phyloP scores from a whole-genome alignment of 35 echinoderm and acorn worm species.

The Stichopus chloronotus region DNA sequence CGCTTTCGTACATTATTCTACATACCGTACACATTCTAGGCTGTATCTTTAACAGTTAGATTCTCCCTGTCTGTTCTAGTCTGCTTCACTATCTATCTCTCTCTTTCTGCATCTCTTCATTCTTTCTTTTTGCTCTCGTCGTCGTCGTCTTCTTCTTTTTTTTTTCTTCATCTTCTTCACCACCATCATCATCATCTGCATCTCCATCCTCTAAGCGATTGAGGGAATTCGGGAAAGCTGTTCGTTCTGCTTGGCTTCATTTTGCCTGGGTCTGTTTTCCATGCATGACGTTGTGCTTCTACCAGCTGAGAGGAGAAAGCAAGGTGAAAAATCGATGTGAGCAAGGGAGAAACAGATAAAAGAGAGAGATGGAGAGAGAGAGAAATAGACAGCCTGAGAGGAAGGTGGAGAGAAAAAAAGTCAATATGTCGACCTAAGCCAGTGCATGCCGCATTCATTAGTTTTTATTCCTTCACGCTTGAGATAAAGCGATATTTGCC shows the following conservation, averaged over 20 bases:
- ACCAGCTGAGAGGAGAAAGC: neutral
- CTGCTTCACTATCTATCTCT: neutral
- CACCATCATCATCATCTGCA: neutral
- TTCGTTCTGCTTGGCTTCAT: constrained; percentile 48
- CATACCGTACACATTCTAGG: too few species aligned
- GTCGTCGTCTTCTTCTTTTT: neutral
- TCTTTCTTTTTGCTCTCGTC: neutral
- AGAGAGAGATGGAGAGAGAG: constrained; percentile 4
- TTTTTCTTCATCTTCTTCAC: neutral
- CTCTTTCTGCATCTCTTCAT: neutral
- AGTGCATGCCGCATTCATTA: constrained; percentile 27
- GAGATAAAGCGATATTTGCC: constrained; percentile 27
- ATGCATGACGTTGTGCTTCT: constrained; percentile 41
- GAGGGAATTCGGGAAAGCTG: constrained; percentile 47
- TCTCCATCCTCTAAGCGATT: constrained; percentile 32
- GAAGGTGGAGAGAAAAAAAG: neutral
- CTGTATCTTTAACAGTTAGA: neutral
- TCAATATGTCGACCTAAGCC: constrained; percentile 50
- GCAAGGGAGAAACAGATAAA: constrained; percentile 17
- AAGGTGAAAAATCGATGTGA: constrained; percentile 10
- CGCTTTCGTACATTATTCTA: too few species aligned
- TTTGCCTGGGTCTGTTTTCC: constrained; percentile 47
- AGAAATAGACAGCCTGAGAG: neutral
- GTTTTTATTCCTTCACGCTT: constrained; percentile 55
- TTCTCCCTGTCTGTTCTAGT: neutral